Evolutionary conservation across 2,797 vertebrate species (phyloP).

Genomic region (Syngnathus acus): DNA sequence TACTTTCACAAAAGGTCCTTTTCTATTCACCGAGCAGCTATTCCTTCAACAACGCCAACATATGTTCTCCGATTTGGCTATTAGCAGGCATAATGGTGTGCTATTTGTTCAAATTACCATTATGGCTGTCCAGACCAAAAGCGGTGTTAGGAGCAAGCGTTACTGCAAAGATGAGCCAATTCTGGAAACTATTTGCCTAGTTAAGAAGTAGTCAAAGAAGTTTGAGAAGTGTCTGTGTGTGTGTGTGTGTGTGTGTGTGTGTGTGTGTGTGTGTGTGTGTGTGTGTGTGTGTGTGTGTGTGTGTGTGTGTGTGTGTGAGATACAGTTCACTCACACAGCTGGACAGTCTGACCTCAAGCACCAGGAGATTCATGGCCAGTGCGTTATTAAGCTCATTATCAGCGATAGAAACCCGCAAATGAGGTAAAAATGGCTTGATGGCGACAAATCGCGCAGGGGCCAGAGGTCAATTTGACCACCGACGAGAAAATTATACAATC

Average conservation of each 20-base stretch:
- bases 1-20: not conserved
- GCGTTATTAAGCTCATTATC: constrained; percentile 36
- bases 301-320: too few species aligned
- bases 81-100: not conserved
- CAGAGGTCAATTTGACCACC: constrained; percentile 15
- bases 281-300: too few species aligned
- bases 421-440: constrained; percentile 11
- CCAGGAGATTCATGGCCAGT: constrained; percentile 7
- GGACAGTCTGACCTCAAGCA: constrained; percentile 35
- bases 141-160: constrained; percentile 27
- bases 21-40: not conserved
- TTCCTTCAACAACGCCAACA: not conserved
- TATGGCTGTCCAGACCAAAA: constrained; percentile 37
- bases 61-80: not conserved
- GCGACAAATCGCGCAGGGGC: not conserved
- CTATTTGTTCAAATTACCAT: not conserved
- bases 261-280: too few species aligned
- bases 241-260: too few species aligned
- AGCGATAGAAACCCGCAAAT: constrained; percentile 18
- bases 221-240: not conserved
- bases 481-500: constrained; percentile 8
- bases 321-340: constrained; percentile 30
- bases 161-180: not conserved
- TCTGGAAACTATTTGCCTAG: not conserved
- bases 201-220: not conserved